Evolutionary conservation across 2,113 vertebrate species (phyloP).

Genomic region (Rhea americana): DNA sequence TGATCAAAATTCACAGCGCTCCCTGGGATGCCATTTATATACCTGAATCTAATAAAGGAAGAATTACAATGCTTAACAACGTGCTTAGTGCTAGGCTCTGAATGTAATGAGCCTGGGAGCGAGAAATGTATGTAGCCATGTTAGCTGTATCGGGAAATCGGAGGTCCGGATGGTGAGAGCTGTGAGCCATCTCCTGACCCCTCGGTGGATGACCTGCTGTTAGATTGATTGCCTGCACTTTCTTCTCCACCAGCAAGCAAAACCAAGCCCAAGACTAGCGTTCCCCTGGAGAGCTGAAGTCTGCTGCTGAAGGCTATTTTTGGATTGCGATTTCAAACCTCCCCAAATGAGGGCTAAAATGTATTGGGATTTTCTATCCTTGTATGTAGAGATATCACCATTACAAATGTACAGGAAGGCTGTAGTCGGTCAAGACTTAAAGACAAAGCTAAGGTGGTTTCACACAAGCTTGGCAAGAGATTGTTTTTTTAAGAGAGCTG

Average conservation of each 20-base stretch:
- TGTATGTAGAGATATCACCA: rapidly evolving
- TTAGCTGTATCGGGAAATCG: neutral
- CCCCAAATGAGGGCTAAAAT: neutral
- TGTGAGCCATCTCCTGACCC: rapidly evolving
- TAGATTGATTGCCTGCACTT: neutral
- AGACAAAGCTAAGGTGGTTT: neutral
- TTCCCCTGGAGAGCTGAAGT: neutral
- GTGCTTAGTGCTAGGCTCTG: constrained; percentile 17
- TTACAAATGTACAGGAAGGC: rapidly evolving
- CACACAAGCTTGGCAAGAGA: neutral
- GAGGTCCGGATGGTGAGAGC: neutral
- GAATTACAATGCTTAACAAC: constrained; percentile 55
- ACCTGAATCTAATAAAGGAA: constrained; percentile 69
- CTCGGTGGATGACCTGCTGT: neutral
- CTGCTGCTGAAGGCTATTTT: neutral
- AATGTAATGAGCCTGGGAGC: constrained; percentile 9
- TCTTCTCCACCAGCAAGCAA: neutral
- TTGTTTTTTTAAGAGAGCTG: neutral
- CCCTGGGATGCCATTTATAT: constrained; percentile 64
- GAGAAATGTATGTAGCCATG: neutral
- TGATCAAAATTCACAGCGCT: constrained; percentile 70
- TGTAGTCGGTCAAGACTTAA: neutral
- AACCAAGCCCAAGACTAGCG: neutral
- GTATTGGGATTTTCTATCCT: neutral
- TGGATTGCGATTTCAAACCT: neutral